Evolutionary conservation across 2,888 invertebrate species (phyloP).

Genomic region (Aricia artaxerxes): DNA sequence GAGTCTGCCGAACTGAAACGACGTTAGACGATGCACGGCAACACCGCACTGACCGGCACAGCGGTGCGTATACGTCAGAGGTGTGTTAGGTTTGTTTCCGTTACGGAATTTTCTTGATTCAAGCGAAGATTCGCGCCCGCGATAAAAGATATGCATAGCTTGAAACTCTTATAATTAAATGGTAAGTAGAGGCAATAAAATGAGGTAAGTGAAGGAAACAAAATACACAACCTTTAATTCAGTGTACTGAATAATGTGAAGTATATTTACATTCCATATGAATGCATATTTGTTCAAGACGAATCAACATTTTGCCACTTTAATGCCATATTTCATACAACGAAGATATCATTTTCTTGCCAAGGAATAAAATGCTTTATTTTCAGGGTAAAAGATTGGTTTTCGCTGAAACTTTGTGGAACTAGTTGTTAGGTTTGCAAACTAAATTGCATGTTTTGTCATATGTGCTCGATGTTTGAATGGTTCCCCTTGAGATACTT

Average conservation of each 20-base stretch:
- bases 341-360: background rate
- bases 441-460: constrained; percentile 24
- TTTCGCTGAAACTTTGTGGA: background rate
- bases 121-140: too few species aligned
- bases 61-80: too few species aligned
- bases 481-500: background rate
- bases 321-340: constrained; percentile 19
- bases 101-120: too few species aligned
- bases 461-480: constrained; percentile 12
- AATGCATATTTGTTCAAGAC: constrained; percentile 12
- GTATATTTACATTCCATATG: constrained; percentile 6
- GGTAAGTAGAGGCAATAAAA: background rate
- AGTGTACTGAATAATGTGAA: constrained; percentile 3
- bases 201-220: background rate
- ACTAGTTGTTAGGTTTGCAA: constrained; percentile 18
- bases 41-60: too few species aligned
- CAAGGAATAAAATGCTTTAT: background rate
- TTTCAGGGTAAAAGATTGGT: background rate
- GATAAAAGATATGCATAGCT: too few species aligned
- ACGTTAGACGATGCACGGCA: too few species aligned
- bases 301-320: constrained; percentile 15
- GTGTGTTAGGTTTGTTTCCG: too few species aligned
- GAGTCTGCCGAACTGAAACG: too few species aligned
- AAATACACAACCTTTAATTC: background rate
- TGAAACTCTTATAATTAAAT: background rate